Evolutionary conservation across 2,888 invertebrate genomes (phyloP).

Genomic region (Rhimphoctona megacephalus): DNA sequence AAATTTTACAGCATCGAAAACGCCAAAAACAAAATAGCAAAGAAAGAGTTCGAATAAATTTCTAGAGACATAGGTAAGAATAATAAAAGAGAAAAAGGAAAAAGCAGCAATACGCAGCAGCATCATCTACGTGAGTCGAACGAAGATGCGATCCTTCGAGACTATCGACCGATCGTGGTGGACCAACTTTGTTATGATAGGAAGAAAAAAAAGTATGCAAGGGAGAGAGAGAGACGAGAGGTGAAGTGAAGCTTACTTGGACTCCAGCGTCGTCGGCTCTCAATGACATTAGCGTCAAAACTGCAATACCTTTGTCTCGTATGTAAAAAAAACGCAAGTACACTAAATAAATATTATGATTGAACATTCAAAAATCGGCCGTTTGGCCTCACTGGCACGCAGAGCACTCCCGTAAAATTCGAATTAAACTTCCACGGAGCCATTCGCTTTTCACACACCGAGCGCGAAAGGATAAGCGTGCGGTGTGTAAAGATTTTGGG

Average conservation of each 20-base stretch:
- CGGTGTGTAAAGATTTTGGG: slow-evolving; percentile 34
- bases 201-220: slow-evolving; percentile 15
- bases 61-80: background rate
- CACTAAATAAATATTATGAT: slow-evolving; percentile 18
- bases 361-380: slow-evolving; percentile 40
- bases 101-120: slow-evolving; percentile 44
- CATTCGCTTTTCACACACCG: slow-evolving; percentile 65
- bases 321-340: slow-evolving; percentile 4
- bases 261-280: slow-evolving; percentile 41
- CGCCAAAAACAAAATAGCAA: background rate
- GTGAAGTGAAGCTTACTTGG: slow-evolving; percentile 39
- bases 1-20: background rate
- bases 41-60: background rate
- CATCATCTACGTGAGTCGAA: slow-evolving; percentile 44
- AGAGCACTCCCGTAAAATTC: slow-evolving; percentile 66
- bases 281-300: slow-evolving; percentile 50
- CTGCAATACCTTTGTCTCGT: slow-evolving; percentile 9
- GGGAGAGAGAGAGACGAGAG: slow-evolving; percentile 27
- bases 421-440: slow-evolving; percentile 67
- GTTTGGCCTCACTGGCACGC: slow-evolving; percentile 44
- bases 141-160: slow-evolving; percentile 59
- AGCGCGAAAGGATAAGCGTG: slow-evolving; percentile 63
- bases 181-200: slow-evolving; percentile 63
- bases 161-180: slow-evolving; percentile 69
- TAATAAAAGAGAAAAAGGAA: background rate